Evolutionary conservation across 2,888 invertebrate species (phyloP).

Genomic region (Metellina segmentata): DNA sequence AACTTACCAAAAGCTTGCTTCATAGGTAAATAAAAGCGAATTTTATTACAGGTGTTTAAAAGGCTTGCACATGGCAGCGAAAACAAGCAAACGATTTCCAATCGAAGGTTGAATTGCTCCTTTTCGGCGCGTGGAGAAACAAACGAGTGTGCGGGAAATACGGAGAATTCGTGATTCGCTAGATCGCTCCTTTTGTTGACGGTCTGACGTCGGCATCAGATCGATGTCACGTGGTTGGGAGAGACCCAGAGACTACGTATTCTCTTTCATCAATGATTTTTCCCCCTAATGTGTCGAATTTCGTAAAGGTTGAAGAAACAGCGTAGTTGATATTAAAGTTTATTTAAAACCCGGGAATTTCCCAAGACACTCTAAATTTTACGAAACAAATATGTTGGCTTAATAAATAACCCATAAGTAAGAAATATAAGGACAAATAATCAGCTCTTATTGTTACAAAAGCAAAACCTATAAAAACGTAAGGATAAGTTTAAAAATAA

Average conservation of each 20-base stretch:
- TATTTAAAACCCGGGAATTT: no score
- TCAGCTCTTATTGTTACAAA: no score
- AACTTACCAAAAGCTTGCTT: neutral
- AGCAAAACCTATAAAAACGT: no score
- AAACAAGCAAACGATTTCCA: slow-evolving; percentile 2
- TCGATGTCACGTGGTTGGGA: slow-evolving; percentile 61
- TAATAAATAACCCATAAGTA: no score
- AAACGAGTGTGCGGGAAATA: slow-evolving; percentile 13
- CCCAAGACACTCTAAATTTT: no score
- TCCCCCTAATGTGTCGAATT: neutral
- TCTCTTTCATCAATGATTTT: neutral
- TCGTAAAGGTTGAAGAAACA: no score
- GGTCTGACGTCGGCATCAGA: slow-evolving; percentile 58
- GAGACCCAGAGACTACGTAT: neutral
- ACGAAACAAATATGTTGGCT: no score
- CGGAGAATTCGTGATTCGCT: slow-evolving; percentile 30
- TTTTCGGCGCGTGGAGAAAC: neutral
- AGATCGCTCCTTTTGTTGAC: slow-evolving; percentile 54
- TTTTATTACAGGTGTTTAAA: neutral
- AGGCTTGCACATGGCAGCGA: neutral
- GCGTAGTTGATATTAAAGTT: no score
- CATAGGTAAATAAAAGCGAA: neutral
- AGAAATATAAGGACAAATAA: no score
- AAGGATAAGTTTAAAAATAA: no score
- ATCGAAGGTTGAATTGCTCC: slow-evolving; percentile 11